These are phyloP conservation scores for Erpornis zantholeuca DNA, from an alignment of 2,113 vertebrate genomes.

Conservation along the genomic window DNA sequence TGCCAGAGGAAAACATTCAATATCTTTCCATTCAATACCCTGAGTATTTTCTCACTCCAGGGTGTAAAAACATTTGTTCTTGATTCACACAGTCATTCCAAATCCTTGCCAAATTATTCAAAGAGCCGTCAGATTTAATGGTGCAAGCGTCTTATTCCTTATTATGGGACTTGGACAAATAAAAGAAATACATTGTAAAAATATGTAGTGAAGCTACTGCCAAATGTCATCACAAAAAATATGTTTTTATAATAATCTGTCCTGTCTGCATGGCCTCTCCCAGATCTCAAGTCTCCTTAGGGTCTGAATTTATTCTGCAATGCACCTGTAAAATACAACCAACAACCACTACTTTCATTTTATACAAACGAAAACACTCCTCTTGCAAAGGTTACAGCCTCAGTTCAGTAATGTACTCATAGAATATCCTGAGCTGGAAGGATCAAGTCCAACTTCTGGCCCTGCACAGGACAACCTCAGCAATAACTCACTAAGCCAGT, in stretches of 20 bases:
- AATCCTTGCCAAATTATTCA: constrained; percentile 37
- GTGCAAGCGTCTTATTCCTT: background rate
- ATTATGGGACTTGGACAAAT: background rate
- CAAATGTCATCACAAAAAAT: background rate
- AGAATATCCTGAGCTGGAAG: background rate
- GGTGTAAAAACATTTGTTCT: constrained; percentile 48
- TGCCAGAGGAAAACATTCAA: constrained; percentile 25
- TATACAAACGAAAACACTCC: background rate
- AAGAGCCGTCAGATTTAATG: constrained; percentile 7
- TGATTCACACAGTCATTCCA: background rate
- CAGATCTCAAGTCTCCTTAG: background rate
- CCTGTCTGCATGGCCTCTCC: background rate
- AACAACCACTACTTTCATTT: background rate
- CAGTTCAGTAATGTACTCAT: background rate
- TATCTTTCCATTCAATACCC: background rate
- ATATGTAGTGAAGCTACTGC: background rate
- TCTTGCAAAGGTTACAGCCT: background rate
- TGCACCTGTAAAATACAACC: background rate
- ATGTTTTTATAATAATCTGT: background rate
- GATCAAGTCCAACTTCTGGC: background rate
- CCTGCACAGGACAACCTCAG: background rate
- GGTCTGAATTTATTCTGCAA: background rate
- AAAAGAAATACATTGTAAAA: constrained; percentile 10
- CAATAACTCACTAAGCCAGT: background rate
- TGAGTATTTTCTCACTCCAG: constrained; percentile 21